Conservation (phyloP, 2,113 vertebrate genomes). For the Solea solea region DNA sequence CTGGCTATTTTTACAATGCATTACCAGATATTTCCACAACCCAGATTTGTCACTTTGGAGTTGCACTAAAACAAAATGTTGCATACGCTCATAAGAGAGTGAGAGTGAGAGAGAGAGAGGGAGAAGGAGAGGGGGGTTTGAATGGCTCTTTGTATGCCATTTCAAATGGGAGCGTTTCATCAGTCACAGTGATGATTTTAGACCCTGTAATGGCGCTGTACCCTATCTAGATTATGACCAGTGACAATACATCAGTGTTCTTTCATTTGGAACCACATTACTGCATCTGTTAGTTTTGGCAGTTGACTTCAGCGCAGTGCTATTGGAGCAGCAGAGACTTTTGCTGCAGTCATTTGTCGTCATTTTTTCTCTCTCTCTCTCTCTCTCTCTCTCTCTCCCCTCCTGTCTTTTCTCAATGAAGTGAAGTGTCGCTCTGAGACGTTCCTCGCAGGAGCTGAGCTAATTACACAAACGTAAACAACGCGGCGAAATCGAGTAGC, state of each 20-base stretch:
- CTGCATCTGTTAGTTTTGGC: conserved; percentile 78
- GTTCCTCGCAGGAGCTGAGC: conserved; percentile 19
- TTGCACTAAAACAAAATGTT: conserved; percentile 65
- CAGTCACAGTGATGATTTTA: conserved; percentile 78
- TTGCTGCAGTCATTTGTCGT: conserved; percentile 82
- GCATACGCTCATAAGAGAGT: conserved; percentile 49
- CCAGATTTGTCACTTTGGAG: conserved; percentile 66
- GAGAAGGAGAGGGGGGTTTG: conserved; percentile 31
- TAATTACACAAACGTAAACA: conserved; percentile 38
- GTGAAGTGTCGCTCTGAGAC: conserved; percentile 32
- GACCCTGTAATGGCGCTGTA: conserved; percentile 71
- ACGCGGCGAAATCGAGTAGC: background rate
- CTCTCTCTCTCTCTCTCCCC: background rate
- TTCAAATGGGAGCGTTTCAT: conserved; percentile 76
- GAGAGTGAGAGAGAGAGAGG: conserved; percentile 18
- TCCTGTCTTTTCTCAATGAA: conserved; percentile 38
- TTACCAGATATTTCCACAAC: conserved; percentile 62
- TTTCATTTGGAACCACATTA: conserved; percentile 76
- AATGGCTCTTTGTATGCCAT: conserved; percentile 73
- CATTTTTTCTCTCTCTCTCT: conserved; percentile 48
- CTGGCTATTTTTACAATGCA: conserved; percentile 58
- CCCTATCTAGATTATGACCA: conserved; percentile 77
- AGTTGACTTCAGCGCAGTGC: conserved; percentile 70
- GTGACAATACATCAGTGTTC: conserved; percentile 78
- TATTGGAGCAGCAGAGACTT: conserved; percentile 75